A percentile compares a stretch with the other conserved stretches of the same genome.
These are phyloP conservation scores for Synanthedon myopaeformis DNA, from an alignment of 2,888 invertebrate species.

Conservation along the genomic window DNA sequence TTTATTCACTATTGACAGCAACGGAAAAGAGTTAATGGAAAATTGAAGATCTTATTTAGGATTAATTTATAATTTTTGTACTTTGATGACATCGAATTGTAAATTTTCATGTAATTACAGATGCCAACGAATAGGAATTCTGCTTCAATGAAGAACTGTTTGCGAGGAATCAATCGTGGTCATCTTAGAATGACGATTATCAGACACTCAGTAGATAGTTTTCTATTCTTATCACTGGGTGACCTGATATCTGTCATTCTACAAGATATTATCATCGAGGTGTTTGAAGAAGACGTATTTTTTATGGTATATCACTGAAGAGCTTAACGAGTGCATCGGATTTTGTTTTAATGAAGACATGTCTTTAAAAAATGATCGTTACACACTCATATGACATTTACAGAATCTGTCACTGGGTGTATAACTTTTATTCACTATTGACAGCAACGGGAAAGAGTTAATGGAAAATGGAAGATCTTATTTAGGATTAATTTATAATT, in stretches of 20 bases:
- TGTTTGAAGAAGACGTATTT: not conserved
- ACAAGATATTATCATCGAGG: not conserved
- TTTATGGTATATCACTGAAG: too few relatives aligned
- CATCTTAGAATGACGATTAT: conserved; percentile 4
- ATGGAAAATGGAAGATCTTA: too few relatives aligned
- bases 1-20: not conserved
- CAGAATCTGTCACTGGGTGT: not conserved
- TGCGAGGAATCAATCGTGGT: too few relatives aligned
- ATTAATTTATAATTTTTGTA: too few relatives aligned
- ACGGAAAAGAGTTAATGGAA: not conserved
- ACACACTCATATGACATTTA: not conserved
- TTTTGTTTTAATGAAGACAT: too few relatives aligned
- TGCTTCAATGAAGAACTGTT: too few relatives aligned
- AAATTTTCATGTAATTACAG: too few relatives aligned
- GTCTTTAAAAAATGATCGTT: not conserved
- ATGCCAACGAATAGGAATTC: not conserved
- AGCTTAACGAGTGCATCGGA: too few relatives aligned
- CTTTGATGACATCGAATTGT: too few relatives aligned
- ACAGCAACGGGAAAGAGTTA: not conserved
- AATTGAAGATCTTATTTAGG: too few relatives aligned
- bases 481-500: too few relatives aligned
- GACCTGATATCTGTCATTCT: conserved; percentile 3
- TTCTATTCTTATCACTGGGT: conserved; percentile 11
- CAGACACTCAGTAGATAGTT: conserved; percentile 11
- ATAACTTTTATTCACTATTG: not conserved